These are phyloP conservation scores for Dicyrtomina minuta DNA, from an alignment of 2,888 invertebrate genomes.

Conservation along the genomic window DNA sequence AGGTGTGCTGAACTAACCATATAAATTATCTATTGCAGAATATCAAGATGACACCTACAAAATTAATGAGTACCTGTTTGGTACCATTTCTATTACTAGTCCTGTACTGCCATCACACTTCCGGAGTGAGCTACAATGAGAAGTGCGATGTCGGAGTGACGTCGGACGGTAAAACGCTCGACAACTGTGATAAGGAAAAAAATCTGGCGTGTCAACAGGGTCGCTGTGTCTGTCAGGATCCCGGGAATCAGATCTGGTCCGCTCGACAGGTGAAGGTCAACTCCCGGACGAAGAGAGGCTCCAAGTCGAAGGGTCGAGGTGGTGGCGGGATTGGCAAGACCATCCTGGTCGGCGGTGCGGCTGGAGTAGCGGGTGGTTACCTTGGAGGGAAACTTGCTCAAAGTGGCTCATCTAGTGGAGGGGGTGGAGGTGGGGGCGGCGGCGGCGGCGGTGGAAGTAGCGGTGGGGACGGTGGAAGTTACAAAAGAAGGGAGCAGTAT, in stretches of 20 bases:
- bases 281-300: neutral
- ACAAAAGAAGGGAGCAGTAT: too few relatives aligned
- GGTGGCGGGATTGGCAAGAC: slow-evolving; percentile 8
- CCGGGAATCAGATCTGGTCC: neutral
- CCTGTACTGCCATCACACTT: too few relatives aligned
- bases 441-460: too few relatives aligned
- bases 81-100: too few relatives aligned
- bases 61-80: too few relatives aligned
- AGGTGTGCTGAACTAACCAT: too few relatives aligned
- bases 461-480: too few relatives aligned
- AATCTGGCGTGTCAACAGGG: neutral
- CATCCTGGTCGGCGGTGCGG: neutral
- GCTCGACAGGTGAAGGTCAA: neutral
- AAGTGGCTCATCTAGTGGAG: too few relatives aligned
- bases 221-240: slow-evolving; percentile 5
- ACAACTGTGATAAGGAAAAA: neutral
- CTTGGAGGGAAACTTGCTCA: neutral
- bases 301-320: neutral
- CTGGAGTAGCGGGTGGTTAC: slow-evolving; percentile 2
- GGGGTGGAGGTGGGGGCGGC: too few relatives aligned
- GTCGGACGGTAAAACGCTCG: neutral
- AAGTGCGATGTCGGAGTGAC: slow-evolving; percentile 1
- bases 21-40: too few relatives aligned
- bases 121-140: neutral
- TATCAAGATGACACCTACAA: too few relatives aligned